Conservation (phyloP, 2,888 invertebrate species). For the Periphyllus acericola region DNA sequence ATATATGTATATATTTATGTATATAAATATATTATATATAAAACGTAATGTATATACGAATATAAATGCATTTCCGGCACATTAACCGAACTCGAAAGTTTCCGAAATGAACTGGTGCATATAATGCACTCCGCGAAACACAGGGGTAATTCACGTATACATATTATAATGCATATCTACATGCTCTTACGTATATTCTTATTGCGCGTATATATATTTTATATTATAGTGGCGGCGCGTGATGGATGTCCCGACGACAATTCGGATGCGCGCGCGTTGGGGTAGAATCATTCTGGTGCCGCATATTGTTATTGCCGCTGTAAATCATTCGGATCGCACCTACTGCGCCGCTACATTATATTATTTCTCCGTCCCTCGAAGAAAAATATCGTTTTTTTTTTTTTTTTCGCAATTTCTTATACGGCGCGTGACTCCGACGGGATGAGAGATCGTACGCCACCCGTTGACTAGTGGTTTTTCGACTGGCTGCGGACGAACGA, state of each 20-base stretch:
- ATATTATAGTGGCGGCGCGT: neutral
- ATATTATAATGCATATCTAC: neutral
- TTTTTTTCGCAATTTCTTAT: neutral
- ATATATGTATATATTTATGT: too few relatives aligned
- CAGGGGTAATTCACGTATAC: neutral
- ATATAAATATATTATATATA: too few relatives aligned
- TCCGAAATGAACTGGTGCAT: conserved; percentile 16
- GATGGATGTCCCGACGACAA: conserved; percentile 22
- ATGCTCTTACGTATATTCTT: too few relatives aligned
- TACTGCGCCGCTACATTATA: neutral
- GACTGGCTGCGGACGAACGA: too few relatives aligned
- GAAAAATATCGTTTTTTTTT: too few relatives aligned
- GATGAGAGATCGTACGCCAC: neutral
- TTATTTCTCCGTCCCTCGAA: neutral
- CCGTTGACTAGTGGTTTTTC: too few relatives aligned
- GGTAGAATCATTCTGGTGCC: neutral
- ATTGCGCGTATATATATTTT: too few relatives aligned
- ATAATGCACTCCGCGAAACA: conserved; percentile 20
- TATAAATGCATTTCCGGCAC: conserved; percentile 44
- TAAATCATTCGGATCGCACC: neutral
- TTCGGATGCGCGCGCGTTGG: neutral
- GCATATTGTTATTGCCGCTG: neutral
- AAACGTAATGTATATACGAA: neutral
- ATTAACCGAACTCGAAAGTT: conserved; percentile 23
- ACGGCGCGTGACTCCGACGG: conserved; percentile 9